Percentiles rank a stretch among this genome's conserved stretches.
Evolutionary conservation across 2,113 vertebrate species (phyloP).

Genomic region (Labeo catla): DNA sequence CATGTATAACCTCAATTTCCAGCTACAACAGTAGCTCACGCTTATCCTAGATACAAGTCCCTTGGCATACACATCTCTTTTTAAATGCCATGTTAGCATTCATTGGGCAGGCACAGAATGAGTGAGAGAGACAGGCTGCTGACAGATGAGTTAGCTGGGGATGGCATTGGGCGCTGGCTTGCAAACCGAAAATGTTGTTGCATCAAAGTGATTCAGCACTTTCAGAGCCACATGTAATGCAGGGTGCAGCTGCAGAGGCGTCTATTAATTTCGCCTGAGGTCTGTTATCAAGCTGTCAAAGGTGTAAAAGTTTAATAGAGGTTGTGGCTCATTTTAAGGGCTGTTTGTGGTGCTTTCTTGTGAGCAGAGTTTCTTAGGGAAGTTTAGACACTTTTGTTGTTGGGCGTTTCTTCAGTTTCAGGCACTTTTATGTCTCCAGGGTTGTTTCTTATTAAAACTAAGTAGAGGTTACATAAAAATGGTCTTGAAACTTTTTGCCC

Average conservation of each 20-base stretch:
- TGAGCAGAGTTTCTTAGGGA: not conserved
- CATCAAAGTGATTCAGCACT: slow-evolving; percentile 55
- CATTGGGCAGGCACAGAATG: slow-evolving; percentile 1
- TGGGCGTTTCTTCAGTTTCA: not conserved
- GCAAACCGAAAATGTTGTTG: slow-evolving; percentile 19
- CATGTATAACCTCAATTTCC: slow-evolving; percentile 40
- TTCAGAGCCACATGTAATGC: slow-evolving; percentile 26
- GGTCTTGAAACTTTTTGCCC: not conserved
- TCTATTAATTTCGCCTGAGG: slow-evolving; percentile 7
- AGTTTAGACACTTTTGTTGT: not conserved
- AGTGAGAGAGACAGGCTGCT: slow-evolving; percentile 29
- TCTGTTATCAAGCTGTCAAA: slow-evolving; percentile 26
- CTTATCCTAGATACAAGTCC: slow-evolving; percentile 18
- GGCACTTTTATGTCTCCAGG: not conserved
- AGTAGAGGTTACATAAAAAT: not conserved
- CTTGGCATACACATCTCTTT: slow-evolving; percentile 35
- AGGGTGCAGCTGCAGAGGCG: not conserved
- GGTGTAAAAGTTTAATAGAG: slow-evolving; percentile 16
- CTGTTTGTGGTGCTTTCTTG: slow-evolving; percentile 1
- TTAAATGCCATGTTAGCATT: slow-evolving; percentile 50
- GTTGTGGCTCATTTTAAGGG: slow-evolving; percentile 21
- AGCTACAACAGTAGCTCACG: slow-evolving; percentile 1
- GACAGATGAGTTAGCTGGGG: slow-evolving; percentile 8
- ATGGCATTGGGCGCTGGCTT: not conserved
- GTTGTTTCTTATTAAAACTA: not conserved